phyloP scores from a whole-genome alignment of 2,113 vertebrate genomes.

The Tragelaphus buxtoni region DNA sequence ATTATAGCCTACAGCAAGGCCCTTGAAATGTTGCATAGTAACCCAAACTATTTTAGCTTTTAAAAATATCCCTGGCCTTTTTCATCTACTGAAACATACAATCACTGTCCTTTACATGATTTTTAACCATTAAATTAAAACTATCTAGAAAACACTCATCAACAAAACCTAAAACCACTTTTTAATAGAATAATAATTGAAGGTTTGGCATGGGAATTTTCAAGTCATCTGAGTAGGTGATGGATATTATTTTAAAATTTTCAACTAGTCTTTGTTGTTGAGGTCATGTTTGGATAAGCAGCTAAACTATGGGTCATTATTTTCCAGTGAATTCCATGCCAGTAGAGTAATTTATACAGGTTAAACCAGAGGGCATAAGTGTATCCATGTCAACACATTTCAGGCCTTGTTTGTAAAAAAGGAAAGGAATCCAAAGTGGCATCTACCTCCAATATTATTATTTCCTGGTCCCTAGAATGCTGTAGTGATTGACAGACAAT shows the following conservation, averaged over 20 bases:
- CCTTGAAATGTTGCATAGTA: conserved; percentile 25
- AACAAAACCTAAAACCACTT: not conserved
- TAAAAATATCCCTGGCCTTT: conserved; percentile 30
- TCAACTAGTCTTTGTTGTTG: not conserved
- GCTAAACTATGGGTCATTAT: not conserved
- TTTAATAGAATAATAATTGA: conserved; percentile 33
- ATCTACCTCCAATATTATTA: not conserved
- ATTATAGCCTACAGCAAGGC: conserved; percentile 24
- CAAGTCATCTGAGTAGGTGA: not conserved
- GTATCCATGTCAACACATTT: not conserved
- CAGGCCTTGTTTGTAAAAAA: not conserved
- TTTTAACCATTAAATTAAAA: conserved; percentile 35
- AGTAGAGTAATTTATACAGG: not conserved
- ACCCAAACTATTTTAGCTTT: conserved; percentile 47
- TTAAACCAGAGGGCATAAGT: not conserved
- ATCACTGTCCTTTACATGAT: not conserved
- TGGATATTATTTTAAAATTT: not conserved
- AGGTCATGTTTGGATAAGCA: not conserved
- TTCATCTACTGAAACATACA: conserved; percentile 20
- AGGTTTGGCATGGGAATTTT: not conserved
- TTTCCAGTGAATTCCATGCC: not conserved
- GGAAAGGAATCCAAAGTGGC: not conserved
- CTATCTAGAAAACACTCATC: conserved; percentile 4
- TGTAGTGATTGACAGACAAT: not conserved
- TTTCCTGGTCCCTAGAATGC: not conserved